phyloP scores from a whole-genome alignment of 1,140 invertebrate species.

The Zaprionus gabonicus region DNA sequence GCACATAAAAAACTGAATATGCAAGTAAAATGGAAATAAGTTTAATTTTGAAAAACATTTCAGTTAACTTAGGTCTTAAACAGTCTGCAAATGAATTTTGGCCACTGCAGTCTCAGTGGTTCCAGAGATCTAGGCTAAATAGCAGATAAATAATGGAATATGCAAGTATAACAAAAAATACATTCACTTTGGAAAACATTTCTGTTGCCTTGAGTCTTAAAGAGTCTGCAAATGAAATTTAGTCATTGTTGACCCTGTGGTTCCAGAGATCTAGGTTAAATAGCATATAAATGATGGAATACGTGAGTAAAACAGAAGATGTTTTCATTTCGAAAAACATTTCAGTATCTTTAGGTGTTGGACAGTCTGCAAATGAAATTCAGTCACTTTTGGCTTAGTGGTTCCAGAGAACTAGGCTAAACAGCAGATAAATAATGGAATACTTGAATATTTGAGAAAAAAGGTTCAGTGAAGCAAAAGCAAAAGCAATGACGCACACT shows the following conservation, averaged over 20 bases:
- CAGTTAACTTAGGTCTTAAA: too few relatives aligned
- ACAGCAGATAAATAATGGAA: not conserved
- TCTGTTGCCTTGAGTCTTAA: not conserved
- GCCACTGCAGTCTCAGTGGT: too few relatives aligned
- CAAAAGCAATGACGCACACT: not conserved
- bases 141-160: too few relatives aligned
- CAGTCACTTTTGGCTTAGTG: not conserved
- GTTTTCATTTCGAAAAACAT: not conserved
- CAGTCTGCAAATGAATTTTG: too few relatives aligned
- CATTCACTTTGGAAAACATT: not conserved
- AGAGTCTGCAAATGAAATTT: not conserved
- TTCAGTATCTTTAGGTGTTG: not conserved
- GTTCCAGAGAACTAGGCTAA: not conserved
- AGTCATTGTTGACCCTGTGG: not conserved
- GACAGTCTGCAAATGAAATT: not conserved
- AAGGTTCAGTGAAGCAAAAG: not conserved
- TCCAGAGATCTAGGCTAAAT: too few relatives aligned
- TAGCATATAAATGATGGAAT: not conserved
- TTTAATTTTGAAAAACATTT: too few relatives aligned
- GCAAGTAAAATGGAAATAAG: too few relatives aligned
- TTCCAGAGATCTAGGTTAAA: not conserved
- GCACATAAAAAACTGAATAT: too few relatives aligned
- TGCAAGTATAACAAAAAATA: too few relatives aligned
- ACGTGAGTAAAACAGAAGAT: not conserved
- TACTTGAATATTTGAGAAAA: not conserved